Percentiles rank a stretch among this genome's conserved stretches.
Conservation (phyloP, 2,113 vertebrate species). For the Agapornis roseicollis region DNA sequence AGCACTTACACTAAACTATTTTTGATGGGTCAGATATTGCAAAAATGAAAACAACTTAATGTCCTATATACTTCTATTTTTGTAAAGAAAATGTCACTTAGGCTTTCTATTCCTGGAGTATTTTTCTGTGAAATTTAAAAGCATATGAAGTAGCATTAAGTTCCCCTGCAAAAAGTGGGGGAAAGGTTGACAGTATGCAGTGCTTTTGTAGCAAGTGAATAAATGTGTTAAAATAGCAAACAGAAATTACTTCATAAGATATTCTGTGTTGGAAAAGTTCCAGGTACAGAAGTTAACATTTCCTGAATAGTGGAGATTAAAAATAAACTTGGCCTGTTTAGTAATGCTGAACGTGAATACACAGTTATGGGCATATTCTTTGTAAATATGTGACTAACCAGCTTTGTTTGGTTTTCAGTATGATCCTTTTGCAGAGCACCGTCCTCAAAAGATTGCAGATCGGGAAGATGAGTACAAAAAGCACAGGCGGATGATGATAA, state of each 20-base stretch:
- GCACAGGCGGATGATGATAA: slow-evolving; percentile 96
- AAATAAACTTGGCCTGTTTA: not conserved
- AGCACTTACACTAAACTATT: not conserved
- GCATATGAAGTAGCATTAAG: not conserved
- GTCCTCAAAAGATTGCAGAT: slow-evolving; percentile 94
- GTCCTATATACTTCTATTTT: rapidly evolving
- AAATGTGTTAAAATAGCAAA: not conserved
- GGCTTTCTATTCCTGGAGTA: not conserved
- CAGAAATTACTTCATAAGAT: not conserved
- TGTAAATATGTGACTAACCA: not conserved
- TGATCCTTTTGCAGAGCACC: slow-evolving; percentile 96
- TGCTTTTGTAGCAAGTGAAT: not conserved
- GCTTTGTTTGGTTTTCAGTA: slow-evolving; percentile 75
- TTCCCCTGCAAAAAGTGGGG: not conserved
- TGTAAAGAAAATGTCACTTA: not conserved
- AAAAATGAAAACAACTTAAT: not conserved
- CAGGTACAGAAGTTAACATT: not conserved
- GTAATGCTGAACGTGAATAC: not conserved
- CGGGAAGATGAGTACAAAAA: slow-evolving; percentile 98
- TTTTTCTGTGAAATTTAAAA: not conserved
- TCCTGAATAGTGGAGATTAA: not conserved
- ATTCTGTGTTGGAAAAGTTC: not conserved
- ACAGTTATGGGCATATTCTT: not conserved
- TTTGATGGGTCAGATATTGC: rapidly evolving
- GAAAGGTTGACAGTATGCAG: not conserved